phyloP scores from a whole-genome alignment of 2,113 vertebrate genomes.

The Muntiacus muntjak region DNA sequence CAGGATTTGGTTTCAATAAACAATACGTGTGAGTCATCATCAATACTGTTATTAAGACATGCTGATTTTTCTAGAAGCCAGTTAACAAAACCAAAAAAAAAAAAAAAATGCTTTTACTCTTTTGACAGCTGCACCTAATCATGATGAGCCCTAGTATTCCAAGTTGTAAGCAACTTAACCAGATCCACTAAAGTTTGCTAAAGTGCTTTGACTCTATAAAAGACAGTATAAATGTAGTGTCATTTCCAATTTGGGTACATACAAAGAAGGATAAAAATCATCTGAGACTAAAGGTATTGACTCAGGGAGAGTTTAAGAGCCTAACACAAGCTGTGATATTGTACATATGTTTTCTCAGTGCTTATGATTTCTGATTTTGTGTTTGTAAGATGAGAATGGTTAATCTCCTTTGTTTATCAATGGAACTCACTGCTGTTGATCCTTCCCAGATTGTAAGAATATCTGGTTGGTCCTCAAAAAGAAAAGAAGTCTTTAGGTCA shows the following conservation, averaged over 20 bases:
- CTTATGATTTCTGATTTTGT: slow-evolving; percentile 43
- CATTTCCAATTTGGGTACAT: slow-evolving; percentile 36
- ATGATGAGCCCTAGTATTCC: background rate
- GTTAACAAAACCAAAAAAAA: background rate
- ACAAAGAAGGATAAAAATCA: slow-evolving; percentile 42
- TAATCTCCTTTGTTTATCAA: slow-evolving; percentile 65
- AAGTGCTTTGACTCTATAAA: slow-evolving; percentile 35
- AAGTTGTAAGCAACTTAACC: slow-evolving; percentile 27
- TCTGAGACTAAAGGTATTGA: slow-evolving; percentile 28
- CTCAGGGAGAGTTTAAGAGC: slow-evolving; percentile 32
- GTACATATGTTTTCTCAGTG: slow-evolving; percentile 43
- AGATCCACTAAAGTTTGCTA: slow-evolving; percentile 21
- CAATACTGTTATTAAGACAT: background rate
- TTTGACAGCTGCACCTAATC: background rate
- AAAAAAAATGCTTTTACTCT: background rate
- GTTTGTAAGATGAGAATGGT: slow-evolving; percentile 28
- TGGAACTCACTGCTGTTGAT: slow-evolving; percentile 26
- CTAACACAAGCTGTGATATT: slow-evolving; percentile 9
- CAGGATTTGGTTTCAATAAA: background rate
- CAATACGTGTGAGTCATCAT: background rate
- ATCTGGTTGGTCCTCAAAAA: slow-evolving; percentile 33
- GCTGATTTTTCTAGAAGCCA: background rate
- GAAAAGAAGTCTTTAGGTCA: slow-evolving; percentile 9
- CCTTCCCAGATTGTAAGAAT: slow-evolving; percentile 57
- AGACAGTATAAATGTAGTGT: background rate